Conservation (phyloP, 2,797 vertebrate species). For the Sebastes minor region DNA sequence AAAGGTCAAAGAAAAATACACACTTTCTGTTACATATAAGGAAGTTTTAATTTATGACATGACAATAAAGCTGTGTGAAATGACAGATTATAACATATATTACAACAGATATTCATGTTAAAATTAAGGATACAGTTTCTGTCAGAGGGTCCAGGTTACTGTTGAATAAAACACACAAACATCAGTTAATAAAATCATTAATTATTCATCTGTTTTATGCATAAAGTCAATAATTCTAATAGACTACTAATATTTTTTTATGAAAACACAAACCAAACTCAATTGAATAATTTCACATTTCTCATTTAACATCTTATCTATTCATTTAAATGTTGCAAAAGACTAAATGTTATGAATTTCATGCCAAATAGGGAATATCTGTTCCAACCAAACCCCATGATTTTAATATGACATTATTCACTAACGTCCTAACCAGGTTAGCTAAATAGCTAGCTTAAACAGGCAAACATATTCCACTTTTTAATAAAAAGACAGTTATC, state of each 20-base stretch:
- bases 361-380: not conserved
- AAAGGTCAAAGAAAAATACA: slow-evolving; percentile 32
- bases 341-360: not conserved
- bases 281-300: not conserved
- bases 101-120: not conserved
- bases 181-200: not conserved
- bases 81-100: not conserved
- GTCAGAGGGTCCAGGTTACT: slow-evolving; percentile 96
- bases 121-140: slow-evolving; percentile 93
- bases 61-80: not conserved
- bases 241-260: not conserved
- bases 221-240: accelerated
- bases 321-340: accelerated
- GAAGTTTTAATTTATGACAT: too few species aligned
- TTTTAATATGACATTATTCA: accelerated
- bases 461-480: too few species aligned
- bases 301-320: not conserved
- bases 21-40: too few species aligned
- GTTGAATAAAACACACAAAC: slow-evolving; percentile 43
- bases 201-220: not conserved
- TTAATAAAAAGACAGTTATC: not conserved
- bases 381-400: not conserved
- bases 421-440: not conserved
- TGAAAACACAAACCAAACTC: not conserved
- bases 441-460: not conserved